Evolutionary conservation across 2,113 vertebrate genomes (phyloP).

Genomic region (Columbina picui): DNA sequence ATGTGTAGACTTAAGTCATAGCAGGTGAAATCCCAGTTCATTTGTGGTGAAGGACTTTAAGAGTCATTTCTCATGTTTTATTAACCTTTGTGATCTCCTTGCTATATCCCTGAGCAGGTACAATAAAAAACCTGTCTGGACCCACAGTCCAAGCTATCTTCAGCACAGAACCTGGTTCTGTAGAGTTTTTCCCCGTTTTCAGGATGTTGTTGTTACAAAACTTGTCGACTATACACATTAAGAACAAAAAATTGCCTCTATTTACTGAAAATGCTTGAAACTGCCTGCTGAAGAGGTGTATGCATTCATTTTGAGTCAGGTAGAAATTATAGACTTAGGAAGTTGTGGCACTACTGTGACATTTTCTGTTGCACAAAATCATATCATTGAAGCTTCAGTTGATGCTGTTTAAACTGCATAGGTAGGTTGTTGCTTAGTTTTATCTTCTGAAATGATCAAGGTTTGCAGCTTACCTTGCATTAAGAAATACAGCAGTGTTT

Average conservation of each 20-base stretch:
- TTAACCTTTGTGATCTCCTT: neutral
- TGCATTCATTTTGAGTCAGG: neutral
- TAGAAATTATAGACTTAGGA: neutral
- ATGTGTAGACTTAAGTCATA: neutral
- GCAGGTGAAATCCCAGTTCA: neutral
- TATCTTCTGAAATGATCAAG: neutral
- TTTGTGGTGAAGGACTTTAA: neutral
- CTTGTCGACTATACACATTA: neutral
- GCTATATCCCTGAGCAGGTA: neutral
- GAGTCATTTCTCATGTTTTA: neutral
- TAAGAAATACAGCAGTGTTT: neutral
- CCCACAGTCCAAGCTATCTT: neutral
- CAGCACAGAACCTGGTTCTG: neutral
- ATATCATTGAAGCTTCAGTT: rapidly evolving
- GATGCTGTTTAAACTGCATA: neutral
- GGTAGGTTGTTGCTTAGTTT: neutral
- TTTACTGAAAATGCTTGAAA: neutral
- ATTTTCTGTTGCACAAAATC: neutral
- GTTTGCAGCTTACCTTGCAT: neutral
- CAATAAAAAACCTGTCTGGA: neutral
- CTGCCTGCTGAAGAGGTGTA: neutral
- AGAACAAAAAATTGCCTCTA: neutral
- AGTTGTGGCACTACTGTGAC: neutral
- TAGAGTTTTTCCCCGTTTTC: neutral
- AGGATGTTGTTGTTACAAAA: neutral